Conservation (phyloP, 1,140 invertebrate genomes). For the Drosophila neocordata region DNA sequence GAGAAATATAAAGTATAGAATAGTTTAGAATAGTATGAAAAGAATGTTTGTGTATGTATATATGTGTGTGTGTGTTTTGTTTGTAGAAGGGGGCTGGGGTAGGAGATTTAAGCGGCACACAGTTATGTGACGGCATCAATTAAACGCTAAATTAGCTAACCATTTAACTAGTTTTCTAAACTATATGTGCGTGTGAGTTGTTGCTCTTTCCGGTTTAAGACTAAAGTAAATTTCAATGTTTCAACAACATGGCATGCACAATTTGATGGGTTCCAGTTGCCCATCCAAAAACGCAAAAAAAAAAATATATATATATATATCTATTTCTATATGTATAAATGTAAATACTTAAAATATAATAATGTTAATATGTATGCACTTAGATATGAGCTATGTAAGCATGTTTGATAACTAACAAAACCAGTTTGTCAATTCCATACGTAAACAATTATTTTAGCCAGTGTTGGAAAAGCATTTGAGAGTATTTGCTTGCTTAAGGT, state of each 20-base stretch:
- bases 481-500: background rate
- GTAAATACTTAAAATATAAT: background rate
- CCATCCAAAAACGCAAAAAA: background rate
- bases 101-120: no score
- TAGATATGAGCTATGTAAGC: no score
- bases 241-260: slow-evolving; percentile 63
- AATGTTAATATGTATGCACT: no score
- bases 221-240: slow-evolving; percentile 73
- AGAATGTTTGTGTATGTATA: background rate
- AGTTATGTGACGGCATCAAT: slow-evolving; percentile 35
- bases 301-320: background rate
- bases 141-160: slow-evolving; percentile 57
- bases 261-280: background rate
- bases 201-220: slow-evolving; percentile 26
- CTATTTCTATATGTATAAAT: no score
- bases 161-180: slow-evolving; percentile 23
- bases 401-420: no score
- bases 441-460: background rate
- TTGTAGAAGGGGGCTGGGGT: background rate
- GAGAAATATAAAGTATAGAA: slow-evolving; percentile 16
- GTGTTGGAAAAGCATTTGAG: background rate
- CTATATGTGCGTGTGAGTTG: slow-evolving; percentile 21
- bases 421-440: background rate
- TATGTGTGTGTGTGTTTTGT: background rate
- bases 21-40: background rate